Percentiles rank a stretch among this genome's conserved stretches.
Conservation (phyloP, 2,888 invertebrate genomes). For the Dasypolia templi region DNA sequence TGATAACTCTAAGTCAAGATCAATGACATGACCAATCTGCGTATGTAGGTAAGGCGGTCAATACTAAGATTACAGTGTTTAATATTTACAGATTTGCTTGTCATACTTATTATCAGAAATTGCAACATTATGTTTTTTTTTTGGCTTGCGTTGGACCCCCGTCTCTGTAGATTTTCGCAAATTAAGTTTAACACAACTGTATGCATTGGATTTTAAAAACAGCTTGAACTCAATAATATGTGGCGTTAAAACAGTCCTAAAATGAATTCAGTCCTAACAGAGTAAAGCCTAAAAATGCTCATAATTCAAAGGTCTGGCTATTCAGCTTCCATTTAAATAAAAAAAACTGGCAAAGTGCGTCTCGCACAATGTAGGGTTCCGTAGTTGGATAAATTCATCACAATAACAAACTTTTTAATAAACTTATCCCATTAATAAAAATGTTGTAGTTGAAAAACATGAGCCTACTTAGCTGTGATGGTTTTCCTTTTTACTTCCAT, state of each 20-base stretch:
- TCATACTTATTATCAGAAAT: background rate
- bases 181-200: background rate
- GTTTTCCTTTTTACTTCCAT: no score
- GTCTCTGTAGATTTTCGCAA: background rate
- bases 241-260: background rate
- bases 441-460: no score
- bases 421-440: no score
- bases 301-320: background rate
- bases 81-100: background rate
- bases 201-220: background rate
- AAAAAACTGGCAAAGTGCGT: no score
- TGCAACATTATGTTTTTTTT: background rate
- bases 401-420: no score
- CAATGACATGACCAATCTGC: conserved; percentile 66
- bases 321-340: background rate
- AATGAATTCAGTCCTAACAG: background rate
- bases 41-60: conserved; percentile 47
- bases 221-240: no score
- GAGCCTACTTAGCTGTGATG: no score
- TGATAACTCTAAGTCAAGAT: conserved; percentile 70
- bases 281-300: background rate
- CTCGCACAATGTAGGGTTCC: no score
- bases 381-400: no score
- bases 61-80: background rate
- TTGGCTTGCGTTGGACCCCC: background rate